Evolutionary conservation across 2,888 invertebrate species (phyloP).

Genomic region (Agrilus biguttatus): DNA sequence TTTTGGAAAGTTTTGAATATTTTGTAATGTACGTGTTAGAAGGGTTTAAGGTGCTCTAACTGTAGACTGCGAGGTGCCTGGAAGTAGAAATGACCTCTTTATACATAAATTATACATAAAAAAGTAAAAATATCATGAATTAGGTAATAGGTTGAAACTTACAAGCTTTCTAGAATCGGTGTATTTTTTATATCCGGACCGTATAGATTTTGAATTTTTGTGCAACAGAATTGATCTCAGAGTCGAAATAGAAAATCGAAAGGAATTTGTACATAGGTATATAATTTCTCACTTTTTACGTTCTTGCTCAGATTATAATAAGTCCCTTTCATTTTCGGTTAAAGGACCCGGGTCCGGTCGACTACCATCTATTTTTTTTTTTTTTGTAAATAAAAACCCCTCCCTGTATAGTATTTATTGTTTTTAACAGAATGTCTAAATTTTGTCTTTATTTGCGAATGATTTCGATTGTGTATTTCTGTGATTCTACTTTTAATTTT

Average conservation of each 20-base stretch:
- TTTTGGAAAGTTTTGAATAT: conserved; percentile 19
- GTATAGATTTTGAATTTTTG: conserved; percentile 8
- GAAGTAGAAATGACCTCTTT: conserved; percentile 15
- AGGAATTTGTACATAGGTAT: conserved; percentile 12
- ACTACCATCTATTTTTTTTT: conserved; percentile 13
- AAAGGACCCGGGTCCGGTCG: neutral
- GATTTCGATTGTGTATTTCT: conserved; percentile 16
- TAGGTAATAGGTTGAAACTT: conserved; percentile 15
- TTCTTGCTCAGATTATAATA: conserved; percentile 1
- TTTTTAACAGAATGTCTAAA: conserved; percentile 20
- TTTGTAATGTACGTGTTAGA: conserved; percentile 6
- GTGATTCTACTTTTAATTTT: conserved; percentile 25
- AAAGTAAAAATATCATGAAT: conserved; percentile 6
- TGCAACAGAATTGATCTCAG: conserved; percentile 24
- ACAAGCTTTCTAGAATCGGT: conserved; percentile 20
- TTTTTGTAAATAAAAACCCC: conserved; percentile 26
- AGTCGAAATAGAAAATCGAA: conserved; percentile 20
- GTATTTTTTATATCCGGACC: conserved; percentile 9
- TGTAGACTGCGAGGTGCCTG: conserved; percentile 30
- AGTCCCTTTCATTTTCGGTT: neutral
- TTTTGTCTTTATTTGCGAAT: conserved; percentile 8
- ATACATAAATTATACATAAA: neutral
- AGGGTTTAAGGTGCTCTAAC: conserved; percentile 14
- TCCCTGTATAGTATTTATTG: conserved; percentile 30
- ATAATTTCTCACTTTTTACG: conserved; percentile 2